Evolutionary conservation across 2,888 invertebrate genomes (phyloP).

Genomic region (Acrobasis suavella): DNA sequence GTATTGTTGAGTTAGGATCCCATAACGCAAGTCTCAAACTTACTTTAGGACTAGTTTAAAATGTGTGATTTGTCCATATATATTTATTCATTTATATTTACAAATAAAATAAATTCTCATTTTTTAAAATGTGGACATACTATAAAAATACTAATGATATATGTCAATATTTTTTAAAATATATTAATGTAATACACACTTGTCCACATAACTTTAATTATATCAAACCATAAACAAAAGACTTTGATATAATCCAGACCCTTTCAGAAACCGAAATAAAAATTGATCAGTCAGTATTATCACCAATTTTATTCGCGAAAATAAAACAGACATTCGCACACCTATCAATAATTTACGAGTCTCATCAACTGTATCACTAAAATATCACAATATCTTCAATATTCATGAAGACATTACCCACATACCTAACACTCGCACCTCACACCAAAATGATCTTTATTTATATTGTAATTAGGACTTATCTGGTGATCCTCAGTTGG

Average conservation of each 20-base stretch:
- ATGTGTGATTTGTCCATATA: too few relatives aligned
- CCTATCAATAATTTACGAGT: slow-evolving; percentile 50
- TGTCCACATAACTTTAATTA: not conserved
- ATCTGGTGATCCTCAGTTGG: slow-evolving; percentile 1
- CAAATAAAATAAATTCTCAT: too few relatives aligned
- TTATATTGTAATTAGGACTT: slow-evolving; percentile 20
- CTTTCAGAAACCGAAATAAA: slow-evolving; percentile 26
- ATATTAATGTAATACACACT: too few relatives aligned
- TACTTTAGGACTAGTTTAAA: too few relatives aligned
- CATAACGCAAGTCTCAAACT: too few relatives aligned
- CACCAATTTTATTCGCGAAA: slow-evolving; percentile 34
- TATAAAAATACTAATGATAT: too few relatives aligned
- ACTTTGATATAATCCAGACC: slow-evolving; percentile 14
- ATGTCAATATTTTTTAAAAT: too few relatives aligned
- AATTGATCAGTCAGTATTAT: slow-evolving; percentile 17
- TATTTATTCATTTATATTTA: too few relatives aligned
- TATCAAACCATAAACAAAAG: not conserved
- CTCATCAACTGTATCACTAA: slow-evolving; percentile 57
- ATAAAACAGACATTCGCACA: slow-evolving; percentile 46
- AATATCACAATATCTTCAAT: slow-evolving; percentile 74
- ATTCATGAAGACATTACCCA: slow-evolving; percentile 65
- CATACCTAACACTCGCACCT: slow-evolving; percentile 9
- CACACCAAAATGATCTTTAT: slow-evolving; percentile 19
- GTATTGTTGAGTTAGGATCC: too few relatives aligned
- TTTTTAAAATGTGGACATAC: too few relatives aligned